These are phyloP conservation scores for Melanotaenia maccullochi DNA, from an alignment of 2,797 vertebrate genomes.

Conservation along the genomic window DNA sequence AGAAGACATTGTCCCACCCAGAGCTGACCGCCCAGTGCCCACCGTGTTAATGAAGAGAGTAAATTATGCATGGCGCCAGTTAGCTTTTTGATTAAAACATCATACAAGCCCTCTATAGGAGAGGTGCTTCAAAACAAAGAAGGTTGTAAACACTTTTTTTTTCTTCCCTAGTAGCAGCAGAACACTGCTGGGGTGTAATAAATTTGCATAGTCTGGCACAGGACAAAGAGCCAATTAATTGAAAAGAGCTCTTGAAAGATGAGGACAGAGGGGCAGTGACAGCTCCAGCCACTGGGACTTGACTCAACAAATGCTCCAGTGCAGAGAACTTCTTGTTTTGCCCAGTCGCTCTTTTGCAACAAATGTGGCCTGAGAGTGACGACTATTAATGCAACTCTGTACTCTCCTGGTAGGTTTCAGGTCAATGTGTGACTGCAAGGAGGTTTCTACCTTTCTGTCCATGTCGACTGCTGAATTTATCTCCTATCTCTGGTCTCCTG, in stretches of 20 bases:
- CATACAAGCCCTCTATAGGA: constrained; percentile 88
- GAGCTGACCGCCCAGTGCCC: constrained; percentile 78
- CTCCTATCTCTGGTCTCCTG: constrained; percentile 96
- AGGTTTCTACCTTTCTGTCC: constrained; percentile 93
- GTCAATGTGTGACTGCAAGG: neutral
- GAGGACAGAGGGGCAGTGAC: constrained; percentile 88
- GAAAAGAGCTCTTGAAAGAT: constrained; percentile 89
- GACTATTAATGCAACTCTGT: neutral
- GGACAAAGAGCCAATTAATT: constrained; percentile 99
- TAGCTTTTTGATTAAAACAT: constrained; percentile 98
- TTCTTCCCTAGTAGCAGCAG: constrained; percentile 86
- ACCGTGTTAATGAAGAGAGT: constrained; percentile 81
- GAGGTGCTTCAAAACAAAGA: constrained; percentile 92
- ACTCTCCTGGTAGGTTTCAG: neutral
- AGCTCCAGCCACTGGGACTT: constrained; percentile 90
- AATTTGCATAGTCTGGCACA: constrained; percentile 97
- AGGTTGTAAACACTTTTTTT: constrained; percentile 91
- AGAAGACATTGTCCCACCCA: constrained; percentile 74
- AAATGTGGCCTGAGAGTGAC: neutral
- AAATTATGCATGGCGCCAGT: constrained; percentile 89
- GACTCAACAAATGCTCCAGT: constrained; percentile 86
- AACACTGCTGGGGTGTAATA: constrained; percentile 94
- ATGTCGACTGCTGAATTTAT: constrained; percentile 98
- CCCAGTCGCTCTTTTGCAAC: constrained; percentile 18
- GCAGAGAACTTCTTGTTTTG: constrained; percentile 34